A percentile compares a stretch with the other conserved stretches of the same genome.
Evolutionary conservation across 2,888 invertebrate genomes (phyloP).

Genomic region (Agrotis ipsilon): DNA sequence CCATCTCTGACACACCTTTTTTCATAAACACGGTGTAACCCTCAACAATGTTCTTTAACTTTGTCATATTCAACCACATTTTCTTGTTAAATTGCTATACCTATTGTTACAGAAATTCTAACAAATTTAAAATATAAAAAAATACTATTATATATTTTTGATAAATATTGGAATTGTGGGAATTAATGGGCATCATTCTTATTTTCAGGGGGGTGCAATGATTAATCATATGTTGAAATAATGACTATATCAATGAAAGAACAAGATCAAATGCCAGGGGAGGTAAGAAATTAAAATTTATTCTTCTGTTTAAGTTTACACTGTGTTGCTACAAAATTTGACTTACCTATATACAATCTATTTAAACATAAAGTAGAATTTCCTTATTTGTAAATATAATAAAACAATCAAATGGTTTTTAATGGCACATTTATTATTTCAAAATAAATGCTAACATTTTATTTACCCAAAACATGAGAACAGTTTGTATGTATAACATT

Average conservation of each 20-base stretch:
- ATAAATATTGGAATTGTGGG: not conserved
- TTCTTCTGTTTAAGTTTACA: constrained; percentile 7
- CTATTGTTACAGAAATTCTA: not conserved
- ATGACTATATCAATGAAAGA: constrained; percentile 91
- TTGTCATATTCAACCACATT: not conserved
- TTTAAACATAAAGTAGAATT: not conserved
- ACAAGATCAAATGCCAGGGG: constrained; percentile 89
- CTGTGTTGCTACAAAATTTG: too few relatives aligned
- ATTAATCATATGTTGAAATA: constrained; percentile 84
- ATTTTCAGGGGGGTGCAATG: constrained; percentile 83
- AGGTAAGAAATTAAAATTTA: constrained; percentile 76
- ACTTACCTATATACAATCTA: not conserved
- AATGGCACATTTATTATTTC: not conserved
- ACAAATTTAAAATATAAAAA: not conserved
- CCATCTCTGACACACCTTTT: constrained; percentile 5
- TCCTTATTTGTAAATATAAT: not conserved
- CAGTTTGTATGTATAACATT: too few relatives aligned
- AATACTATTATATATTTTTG: not conserved
- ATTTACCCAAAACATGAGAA: too few relatives aligned
- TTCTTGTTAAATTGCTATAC: not conserved
- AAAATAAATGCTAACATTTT: not conserved
- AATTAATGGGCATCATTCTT: constrained; percentile 20
- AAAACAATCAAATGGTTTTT: not conserved
- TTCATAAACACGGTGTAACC: constrained; percentile 8
- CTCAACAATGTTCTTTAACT: not conserved